A percentile compares a stretch with the other conserved stretches of the same genome.
phyloP scores from a whole-genome alignment of 2,888 invertebrate species.

The Stenodema calcarata region DNA sequence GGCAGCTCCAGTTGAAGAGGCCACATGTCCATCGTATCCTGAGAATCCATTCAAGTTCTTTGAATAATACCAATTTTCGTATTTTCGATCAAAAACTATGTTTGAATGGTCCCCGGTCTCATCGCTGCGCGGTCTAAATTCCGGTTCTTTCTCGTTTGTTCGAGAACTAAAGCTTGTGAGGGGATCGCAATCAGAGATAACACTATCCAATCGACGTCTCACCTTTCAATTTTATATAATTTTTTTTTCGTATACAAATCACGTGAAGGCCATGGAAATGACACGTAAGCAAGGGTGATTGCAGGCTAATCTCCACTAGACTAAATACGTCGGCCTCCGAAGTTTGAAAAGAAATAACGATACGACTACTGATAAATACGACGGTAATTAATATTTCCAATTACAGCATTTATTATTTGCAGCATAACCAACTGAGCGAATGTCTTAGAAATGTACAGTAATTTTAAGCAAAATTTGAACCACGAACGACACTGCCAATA shows the following conservation, averaged over 20 bases:
- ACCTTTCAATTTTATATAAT: not conserved
- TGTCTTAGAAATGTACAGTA: no score
- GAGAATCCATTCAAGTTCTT: not conserved
- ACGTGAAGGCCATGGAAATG: not conserved
- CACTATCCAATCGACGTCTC: not conserved
- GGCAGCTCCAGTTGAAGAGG: constrained; percentile 46
- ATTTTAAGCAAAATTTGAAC: no score
- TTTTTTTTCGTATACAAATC: not conserved
- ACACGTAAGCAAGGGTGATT: not conserved
- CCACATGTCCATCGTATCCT: constrained; percentile 48
- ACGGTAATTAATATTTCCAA: no score
- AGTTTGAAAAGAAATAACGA: no score
- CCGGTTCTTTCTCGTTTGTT: not conserved
- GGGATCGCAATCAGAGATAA: not conserved
- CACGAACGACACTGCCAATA: no score
- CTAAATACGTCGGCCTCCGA: not conserved
- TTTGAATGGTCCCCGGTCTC: not conserved
- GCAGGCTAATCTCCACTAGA: not conserved
- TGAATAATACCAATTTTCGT: not conserved
- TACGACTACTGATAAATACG: no score
- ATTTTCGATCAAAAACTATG: not conserved
- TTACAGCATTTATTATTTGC: no score
- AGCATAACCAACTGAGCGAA: no score
- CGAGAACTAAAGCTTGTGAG: not conserved
- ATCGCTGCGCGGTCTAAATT: not conserved